phyloP scores from a whole-genome alignment of 2,113 vertebrate genomes.

The Willisornis vidua region DNA sequence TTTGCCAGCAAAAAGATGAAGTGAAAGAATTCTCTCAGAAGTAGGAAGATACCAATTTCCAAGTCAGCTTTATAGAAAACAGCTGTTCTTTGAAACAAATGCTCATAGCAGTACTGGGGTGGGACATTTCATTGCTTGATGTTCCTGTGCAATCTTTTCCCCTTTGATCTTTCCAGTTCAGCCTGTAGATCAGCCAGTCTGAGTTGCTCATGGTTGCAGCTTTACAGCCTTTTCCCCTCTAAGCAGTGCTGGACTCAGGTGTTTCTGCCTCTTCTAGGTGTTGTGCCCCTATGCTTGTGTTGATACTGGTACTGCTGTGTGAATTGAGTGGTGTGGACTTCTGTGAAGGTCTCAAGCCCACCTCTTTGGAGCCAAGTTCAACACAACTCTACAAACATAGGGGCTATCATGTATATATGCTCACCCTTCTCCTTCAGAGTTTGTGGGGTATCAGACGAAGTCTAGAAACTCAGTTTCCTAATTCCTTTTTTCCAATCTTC shows the following conservation, averaged over 20 bases:
- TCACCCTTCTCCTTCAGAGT: background rate
- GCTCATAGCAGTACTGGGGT: background rate
- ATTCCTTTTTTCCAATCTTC: background rate
- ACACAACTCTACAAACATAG: background rate
- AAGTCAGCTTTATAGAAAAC: constrained; percentile 28
- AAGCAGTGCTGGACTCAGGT: background rate
- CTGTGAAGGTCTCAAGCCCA: background rate
- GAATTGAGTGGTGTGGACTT: background rate
- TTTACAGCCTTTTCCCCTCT: background rate
- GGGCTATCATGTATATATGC: accelerated
- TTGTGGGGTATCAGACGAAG: background rate
- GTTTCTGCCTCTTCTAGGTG: background rate
- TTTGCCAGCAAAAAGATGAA: constrained; percentile 49
- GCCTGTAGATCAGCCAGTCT: background rate
- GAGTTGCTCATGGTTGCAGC: background rate
- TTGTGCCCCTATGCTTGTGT: background rate
- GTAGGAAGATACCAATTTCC: constrained; percentile 43
- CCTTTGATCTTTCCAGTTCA: background rate
- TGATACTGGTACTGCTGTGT: background rate
- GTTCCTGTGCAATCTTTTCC: background rate
- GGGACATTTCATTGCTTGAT: background rate
- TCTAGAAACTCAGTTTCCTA: background rate
- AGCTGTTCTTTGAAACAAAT: constrained; percentile 5
- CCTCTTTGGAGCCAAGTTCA: background rate
- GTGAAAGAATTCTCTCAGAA: background rate